Evolutionary conservation across 2,113 vertebrate genomes (phyloP).

Genomic region (Oreotrochilus melanogaster): DNA sequence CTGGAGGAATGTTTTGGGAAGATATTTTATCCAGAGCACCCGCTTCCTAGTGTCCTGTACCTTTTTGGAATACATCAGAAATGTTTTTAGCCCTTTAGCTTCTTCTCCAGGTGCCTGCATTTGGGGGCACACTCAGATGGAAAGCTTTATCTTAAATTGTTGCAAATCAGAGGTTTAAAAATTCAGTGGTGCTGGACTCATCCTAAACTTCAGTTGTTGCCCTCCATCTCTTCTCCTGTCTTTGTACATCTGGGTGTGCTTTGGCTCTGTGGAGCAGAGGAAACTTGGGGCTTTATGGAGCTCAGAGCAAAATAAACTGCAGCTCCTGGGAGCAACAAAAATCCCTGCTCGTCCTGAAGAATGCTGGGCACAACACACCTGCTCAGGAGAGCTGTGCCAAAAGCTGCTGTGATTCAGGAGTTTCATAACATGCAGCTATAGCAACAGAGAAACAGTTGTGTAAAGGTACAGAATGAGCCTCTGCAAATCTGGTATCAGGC

Average conservation of each 20-base stretch:
- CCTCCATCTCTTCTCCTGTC: not conserved
- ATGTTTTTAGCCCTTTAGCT: not conserved
- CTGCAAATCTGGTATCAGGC: not conserved
- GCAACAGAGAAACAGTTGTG: constrained; percentile 14
- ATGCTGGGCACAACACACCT: constrained; percentile 4
- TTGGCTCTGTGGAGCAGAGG: not conserved
- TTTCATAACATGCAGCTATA: constrained; percentile 10
- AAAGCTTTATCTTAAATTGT: not conserved
- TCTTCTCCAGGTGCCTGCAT: not conserved
- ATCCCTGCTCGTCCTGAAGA: not conserved
- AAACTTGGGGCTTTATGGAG: not conserved
- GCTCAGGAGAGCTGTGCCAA: constrained; percentile 6
- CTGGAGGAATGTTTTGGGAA: not conserved
- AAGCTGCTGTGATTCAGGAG: not conserved
- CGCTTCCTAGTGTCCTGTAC: not conserved
- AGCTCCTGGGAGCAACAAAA: not conserved
- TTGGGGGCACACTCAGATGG: not conserved
- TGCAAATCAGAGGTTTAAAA: not conserved
- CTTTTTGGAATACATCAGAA: not conserved
- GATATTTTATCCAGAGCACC: not conserved
- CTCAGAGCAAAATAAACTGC: not conserved
- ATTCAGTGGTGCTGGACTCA: not conserved
- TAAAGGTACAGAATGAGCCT: not conserved
- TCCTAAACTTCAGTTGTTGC: not conserved
- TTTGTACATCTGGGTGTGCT: not conserved